phyloP scores from a whole-genome alignment of 2,888 invertebrate species.

The Trissolcus japonicus region DNA sequence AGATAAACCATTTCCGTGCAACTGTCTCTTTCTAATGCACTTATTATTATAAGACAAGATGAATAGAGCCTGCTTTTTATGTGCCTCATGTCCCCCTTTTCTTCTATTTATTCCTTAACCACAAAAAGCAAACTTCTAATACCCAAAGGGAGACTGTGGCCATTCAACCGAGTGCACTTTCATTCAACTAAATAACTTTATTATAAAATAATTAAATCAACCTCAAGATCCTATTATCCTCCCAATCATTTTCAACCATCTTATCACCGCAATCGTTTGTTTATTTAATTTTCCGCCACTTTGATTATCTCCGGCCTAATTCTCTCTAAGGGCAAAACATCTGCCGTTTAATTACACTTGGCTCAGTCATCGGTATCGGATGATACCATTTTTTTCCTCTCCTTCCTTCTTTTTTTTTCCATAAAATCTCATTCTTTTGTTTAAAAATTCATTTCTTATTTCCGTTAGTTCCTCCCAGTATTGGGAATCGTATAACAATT shows the following conservation, averaged over 20 bases:
- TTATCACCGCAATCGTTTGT: conserved; percentile 1
- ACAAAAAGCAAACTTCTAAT: conserved; percentile 43
- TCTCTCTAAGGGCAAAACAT: neutral
- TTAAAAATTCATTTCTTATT: neutral
- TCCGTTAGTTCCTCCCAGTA: neutral
- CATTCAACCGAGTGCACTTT: conserved; percentile 40
- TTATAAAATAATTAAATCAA: conserved; percentile 47
- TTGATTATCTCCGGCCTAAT: no score
- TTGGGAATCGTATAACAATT: conserved; percentile 13
- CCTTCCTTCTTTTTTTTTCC: no score
- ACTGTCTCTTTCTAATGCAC: conserved; percentile 46
- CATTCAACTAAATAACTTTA: conserved; percentile 36
- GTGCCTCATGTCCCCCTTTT: conserved; percentile 6
- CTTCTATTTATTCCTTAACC: conserved; percentile 33
- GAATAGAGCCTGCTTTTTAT: conserved; percentile 40
- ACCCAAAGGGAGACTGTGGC: conserved; percentile 37
- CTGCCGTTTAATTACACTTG: conserved; percentile 1
- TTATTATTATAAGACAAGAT: conserved; percentile 49
- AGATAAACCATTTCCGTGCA: conserved; percentile 54
- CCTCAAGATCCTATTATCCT: no score
- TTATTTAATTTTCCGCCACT: neutral
- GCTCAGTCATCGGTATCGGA: neutral
- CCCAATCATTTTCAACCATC: no score
- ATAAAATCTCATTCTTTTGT: no score
- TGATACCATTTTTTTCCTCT: no score